Evolutionary conservation across 2,888 invertebrate species (phyloP), one percentile per base, ranked within the genome.

Genomic region (Acleris cristana): DNA sequence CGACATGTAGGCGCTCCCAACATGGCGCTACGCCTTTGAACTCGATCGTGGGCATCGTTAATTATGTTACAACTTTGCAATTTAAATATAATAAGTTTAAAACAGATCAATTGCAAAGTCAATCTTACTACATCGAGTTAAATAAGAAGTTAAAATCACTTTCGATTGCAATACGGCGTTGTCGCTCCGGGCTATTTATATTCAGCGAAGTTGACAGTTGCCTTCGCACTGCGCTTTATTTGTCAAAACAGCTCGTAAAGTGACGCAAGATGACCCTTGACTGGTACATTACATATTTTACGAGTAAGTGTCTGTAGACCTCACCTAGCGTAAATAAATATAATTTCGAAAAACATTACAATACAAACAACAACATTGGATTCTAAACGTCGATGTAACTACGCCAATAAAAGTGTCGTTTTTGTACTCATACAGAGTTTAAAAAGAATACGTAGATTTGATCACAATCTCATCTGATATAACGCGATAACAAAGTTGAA

Each of bases 1-100:
- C 58, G 62, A 63, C 45, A 66, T 54, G 62, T 67, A 58, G 67
- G 67, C 63, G 67, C 57, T 34, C 45, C 67, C 57, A 52, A 54
- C 53, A 48, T 53, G 67, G 67, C 30, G 19, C 2, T 40, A 44
- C 48, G 58, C 12, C 40, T 40, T 40, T 14, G 40, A 40, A 19
- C 67, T 23, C 7, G 19, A 53, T 58, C 67, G 63, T 62, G 48
- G 58, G 67, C 58, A 67, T 63, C 61, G 23, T 14, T 52, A 34
- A 40, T 53, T n/a, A 12, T 23, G 26, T 18, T n/a, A n/a, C 18
- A 48, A n/a, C 18, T 48, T 51, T 51, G 18, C 18, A 57, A 26
- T 40, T 57, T 49, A 30, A 57, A 64, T 26, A 12, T 10, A 51
- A 40, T 64, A 49, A 51, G 44, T 51, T 16, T 51, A 30, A 44